Conservation (phyloP, 92 coral and sea anemone genomes). For the Actinernus sp. region DNA sequence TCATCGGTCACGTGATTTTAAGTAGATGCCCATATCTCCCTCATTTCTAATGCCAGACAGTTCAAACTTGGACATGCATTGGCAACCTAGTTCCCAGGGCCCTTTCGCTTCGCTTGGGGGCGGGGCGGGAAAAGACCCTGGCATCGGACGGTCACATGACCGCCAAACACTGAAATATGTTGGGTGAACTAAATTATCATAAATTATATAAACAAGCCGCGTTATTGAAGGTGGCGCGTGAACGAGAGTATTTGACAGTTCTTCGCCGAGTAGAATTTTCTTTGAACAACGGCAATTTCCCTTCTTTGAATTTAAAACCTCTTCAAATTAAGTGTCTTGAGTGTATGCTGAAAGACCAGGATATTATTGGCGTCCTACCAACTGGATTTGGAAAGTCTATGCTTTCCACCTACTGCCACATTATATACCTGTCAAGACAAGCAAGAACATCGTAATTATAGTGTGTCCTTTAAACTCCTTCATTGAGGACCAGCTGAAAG, state of each 20-base stretch:
- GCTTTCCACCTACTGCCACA: constrained; percentile 67
- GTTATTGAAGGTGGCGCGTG: too few relatives aligned
- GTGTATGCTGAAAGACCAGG: constrained; percentile 54
- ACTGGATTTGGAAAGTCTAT: constrained; percentile 76
- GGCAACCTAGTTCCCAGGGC: too few relatives aligned
- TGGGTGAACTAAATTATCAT: too few relatives aligned
- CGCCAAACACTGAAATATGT: too few relatives aligned
- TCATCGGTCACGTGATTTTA: too few relatives aligned
- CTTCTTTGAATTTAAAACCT: constrained; percentile 50
- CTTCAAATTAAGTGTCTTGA: constrained; percentile 67
- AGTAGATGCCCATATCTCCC: too few relatives aligned
- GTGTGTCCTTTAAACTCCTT: constrained; percentile 73
- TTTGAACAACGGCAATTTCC: constrained; percentile 56
- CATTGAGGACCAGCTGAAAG: constrained; percentile 69
- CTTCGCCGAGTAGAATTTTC: constrained; percentile 55
- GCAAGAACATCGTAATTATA: constrained; percentile 59
- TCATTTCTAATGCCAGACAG: too few relatives aligned
- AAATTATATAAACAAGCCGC: too few relatives aligned
- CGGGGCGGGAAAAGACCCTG: too few relatives aligned
- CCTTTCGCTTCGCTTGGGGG: too few relatives aligned
- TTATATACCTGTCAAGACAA: constrained; percentile 57
- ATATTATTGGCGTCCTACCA: constrained; percentile 55
- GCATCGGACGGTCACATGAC: too few relatives aligned
- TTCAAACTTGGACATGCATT: too few relatives aligned
- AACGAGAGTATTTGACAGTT: constrained; percentile 60